Evolutionary conservation across 2,888 invertebrate genomes (phyloP).

Genomic region (Trissoscelio sp.): DNA sequence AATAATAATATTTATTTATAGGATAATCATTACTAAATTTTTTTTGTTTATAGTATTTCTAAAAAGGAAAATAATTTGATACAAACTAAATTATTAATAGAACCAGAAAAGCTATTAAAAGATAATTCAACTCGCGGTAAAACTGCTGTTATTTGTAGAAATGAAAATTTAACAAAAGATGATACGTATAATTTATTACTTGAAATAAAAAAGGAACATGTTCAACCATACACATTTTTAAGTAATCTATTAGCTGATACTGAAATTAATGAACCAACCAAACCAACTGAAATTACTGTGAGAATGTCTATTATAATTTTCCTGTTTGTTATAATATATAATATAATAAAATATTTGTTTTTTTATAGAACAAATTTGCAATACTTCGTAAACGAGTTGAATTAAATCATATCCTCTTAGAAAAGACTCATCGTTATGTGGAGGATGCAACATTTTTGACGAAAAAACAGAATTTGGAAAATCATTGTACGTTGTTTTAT

Average conservation of each 20-base stretch:
- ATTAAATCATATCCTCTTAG: constrained; percentile 26
- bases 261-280: constrained; percentile 1
- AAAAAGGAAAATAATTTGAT: not conserved
- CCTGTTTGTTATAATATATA: not conserved
- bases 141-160: constrained; percentile 2
- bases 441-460: constrained; percentile 33
- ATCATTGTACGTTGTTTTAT: not conserved
- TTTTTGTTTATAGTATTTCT: not conserved
- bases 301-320: not conserved
- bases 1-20: not conserved
- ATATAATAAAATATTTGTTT: not conserved
- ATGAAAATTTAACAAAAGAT: constrained; percentile 16
- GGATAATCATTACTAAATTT: not conserved
- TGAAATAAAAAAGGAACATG: constrained; percentile 38
- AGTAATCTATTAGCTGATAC: constrained; percentile 2
- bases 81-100: not conserved
- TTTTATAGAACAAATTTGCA: constrained; percentile 30
- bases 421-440: constrained; percentile 28
- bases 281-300: constrained; percentile 34
- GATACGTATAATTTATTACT: constrained; percentile 31
- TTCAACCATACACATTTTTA: constrained; percentile 41
- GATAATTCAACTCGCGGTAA: not conserved
- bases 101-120: not conserved
- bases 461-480: constrained; percentile 11
- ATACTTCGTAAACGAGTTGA: constrained; percentile 30